Percentiles rank a stretch among this genome's conserved stretches.
phyloP scores from a whole-genome alignment of 2,888 invertebrate genomes.

The Gortyna flavago region DNA sequence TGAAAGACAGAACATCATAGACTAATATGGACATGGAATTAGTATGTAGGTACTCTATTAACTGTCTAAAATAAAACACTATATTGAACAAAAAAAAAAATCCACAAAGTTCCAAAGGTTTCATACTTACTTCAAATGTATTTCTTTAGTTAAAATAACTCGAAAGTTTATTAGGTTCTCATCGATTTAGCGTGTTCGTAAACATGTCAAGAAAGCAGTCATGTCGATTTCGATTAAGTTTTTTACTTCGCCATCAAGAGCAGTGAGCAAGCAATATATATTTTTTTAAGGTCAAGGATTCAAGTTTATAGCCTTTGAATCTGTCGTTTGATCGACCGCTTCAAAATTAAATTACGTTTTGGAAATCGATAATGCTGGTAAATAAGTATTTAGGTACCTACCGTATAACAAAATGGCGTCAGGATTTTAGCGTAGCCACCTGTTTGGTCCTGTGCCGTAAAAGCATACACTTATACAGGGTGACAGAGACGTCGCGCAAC shows the following conservation, averaged over 20 bases:
- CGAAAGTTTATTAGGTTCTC: constrained; percentile 40
- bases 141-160: constrained; percentile 1
- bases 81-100: background rate
- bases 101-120: background rate
- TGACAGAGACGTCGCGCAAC: background rate
- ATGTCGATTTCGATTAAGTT: constrained; percentile 52
- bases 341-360: constrained; percentile 16
- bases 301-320: constrained; percentile 24
- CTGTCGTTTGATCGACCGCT: constrained; percentile 18
- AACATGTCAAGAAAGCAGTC: constrained; percentile 55
- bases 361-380: background rate
- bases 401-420: background rate
- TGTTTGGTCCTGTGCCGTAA: background rate
- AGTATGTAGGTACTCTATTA: background rate
- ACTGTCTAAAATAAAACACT: too few species aligned
- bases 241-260: constrained; percentile 49
- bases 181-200: constrained; percentile 55
- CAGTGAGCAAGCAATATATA: constrained; percentile 46
- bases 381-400: background rate
- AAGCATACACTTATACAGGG: background rate
- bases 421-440: background rate
- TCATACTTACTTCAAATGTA: background rate
- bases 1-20: background rate
- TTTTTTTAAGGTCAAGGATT: constrained; percentile 42
- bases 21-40: background rate